Evolutionary conservation across 2,888 invertebrate genomes (phyloP).

Genomic region (Ormyrus nitidulus): DNA sequence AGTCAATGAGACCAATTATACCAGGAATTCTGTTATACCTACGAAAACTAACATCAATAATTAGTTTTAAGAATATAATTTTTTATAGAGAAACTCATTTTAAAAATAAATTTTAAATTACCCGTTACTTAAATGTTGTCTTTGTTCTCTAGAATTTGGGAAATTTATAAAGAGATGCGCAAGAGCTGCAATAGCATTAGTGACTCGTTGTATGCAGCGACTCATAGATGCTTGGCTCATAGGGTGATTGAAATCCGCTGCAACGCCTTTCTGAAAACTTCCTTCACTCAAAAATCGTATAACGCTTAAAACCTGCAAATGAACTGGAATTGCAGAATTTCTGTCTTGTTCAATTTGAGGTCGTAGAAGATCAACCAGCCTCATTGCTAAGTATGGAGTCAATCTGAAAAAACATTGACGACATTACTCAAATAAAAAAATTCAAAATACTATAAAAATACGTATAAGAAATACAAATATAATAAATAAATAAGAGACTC

Average conservation of each 20-base stretch:
- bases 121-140: neutral
- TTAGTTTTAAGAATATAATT: neutral
- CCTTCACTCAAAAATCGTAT: neutral
- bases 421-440: neutral
- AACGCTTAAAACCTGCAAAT: neutral
- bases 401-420: neutral
- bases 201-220: neutral
- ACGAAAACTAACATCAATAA: neutral
- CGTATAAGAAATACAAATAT: neutral
- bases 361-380: neutral
- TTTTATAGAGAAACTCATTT: neutral
- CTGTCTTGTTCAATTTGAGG: neutral
- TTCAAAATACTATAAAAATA: neutral
- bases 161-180: neutral
- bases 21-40: neutral
- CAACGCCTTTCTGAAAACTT: constrained; percentile 2
- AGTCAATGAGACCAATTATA: neutral
- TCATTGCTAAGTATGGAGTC: neutral
- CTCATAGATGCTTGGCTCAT: constrained; percentile 1
- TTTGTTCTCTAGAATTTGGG: neutral
- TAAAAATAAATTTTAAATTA: neutral
- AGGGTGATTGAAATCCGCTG: constrained; percentile 11
- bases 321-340: neutral
- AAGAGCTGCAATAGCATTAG: neutral
- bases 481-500: neutral